phyloP scores from a whole-genome alignment of 2,797 vertebrate genomes.

The Pangasius sanitwongsei region DNA sequence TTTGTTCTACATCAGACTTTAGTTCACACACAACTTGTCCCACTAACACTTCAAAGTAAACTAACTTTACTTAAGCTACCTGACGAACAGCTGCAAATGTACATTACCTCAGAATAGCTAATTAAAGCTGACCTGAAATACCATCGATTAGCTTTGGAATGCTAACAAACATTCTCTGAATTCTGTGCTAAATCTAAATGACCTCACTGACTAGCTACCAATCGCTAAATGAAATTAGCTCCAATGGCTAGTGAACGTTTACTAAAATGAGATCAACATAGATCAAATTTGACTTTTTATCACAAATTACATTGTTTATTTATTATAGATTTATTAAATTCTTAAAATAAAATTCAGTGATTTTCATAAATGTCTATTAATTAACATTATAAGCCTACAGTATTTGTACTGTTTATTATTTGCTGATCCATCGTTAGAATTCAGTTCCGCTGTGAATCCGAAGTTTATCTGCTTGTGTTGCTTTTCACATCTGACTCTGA shows the following conservation, averaged over 20 bases:
- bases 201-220: not conserved
- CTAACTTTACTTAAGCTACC: not conserved
- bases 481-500: not conserved
- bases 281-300: not conserved
- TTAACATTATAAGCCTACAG: not conserved
- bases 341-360: not conserved
- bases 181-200: not conserved
- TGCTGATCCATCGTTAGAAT: not conserved
- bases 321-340: not conserved
- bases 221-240: not conserved
- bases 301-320: not conserved
- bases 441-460: not conserved
- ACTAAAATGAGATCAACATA: not conserved
- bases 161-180: not conserved
- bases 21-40: not conserved
- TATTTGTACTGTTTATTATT: not conserved
- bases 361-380: not conserved
- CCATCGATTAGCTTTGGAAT: not conserved
- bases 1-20: not conserved
- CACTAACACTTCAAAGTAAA: not conserved
- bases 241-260: not conserved
- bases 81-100: not conserved
- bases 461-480: not conserved
- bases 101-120: not conserved
- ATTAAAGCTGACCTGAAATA: not conserved